A percentile compares a stretch with the other conserved stretches of the same genome.
Evolutionary conservation across 2,113 vertebrate genomes (phyloP).

Genomic region (Chaenocephalus aceratus): DNA sequence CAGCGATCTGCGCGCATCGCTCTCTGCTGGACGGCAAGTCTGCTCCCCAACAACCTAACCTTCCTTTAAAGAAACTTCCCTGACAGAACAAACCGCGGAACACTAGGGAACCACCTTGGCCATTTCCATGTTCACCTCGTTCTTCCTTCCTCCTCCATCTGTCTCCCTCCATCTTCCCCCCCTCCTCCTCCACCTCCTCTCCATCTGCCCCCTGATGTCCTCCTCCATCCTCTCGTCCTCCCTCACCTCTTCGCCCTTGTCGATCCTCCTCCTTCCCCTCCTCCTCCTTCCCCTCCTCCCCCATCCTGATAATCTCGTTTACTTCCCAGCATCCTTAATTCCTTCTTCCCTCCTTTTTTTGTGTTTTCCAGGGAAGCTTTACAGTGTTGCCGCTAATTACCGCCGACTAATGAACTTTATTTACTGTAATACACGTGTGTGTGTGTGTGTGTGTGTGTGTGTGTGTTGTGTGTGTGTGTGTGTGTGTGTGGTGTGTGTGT

Average conservation of each 20-base stretch:
- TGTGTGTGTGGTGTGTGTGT: background rate
- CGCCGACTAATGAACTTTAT: slow-evolving; percentile 65
- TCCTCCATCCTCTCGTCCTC: slow-evolving; percentile 54
- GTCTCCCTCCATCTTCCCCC: slow-evolving; percentile 45
- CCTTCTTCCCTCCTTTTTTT: slow-evolving; percentile 38
- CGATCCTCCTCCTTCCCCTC: slow-evolving; percentile 2
- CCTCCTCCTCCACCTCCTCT: slow-evolving; percentile 49
- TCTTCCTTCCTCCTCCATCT: slow-evolving; percentile 65
- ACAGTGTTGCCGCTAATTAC: slow-evolving; percentile 62
- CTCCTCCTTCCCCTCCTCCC: background rate
- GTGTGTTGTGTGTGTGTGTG: background rate
- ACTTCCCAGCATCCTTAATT: slow-evolving; percentile 40
- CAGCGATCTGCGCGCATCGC: too few relatives aligned
- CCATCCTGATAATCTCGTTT: slow-evolving; percentile 23
- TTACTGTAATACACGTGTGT: slow-evolving; percentile 33
- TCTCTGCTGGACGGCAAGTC: background rate
- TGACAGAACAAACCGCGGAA: slow-evolving; percentile 32
- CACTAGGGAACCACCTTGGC: slow-evolving; percentile 50
- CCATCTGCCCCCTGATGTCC: too few relatives aligned
- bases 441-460: background rate
- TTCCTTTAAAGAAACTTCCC: background rate
- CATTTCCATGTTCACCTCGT: slow-evolving; percentile 47
- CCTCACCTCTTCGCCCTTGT: slow-evolving; percentile 71
- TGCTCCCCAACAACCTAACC: background rate
- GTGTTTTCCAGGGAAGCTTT: slow-evolving; percentile 45